phyloP scores from a whole-genome alignment of 92 coral and sea anemone genomes.

The Phenganax marumi region DNA sequence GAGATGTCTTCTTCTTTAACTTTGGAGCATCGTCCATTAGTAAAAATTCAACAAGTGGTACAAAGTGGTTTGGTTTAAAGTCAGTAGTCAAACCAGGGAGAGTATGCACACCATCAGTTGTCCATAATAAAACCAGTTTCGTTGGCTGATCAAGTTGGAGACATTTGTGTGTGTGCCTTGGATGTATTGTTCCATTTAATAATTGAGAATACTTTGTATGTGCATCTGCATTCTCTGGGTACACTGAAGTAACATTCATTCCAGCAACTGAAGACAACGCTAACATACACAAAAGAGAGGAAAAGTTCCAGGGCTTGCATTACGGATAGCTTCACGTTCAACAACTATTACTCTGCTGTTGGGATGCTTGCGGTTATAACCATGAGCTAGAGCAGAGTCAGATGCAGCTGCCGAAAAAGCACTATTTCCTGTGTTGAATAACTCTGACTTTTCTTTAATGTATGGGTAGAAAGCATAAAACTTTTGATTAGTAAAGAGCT shows the following conservation, averaged over 20 bases:
- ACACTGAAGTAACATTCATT: not conserved
- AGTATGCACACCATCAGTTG: not conserved
- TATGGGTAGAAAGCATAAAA: not conserved
- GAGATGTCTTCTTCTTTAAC: not conserved
- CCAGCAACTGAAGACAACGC: conserved; percentile 5
- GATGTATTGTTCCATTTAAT: conserved; percentile 1
- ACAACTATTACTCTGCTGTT: conserved; percentile 12
- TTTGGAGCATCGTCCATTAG: not conserved
- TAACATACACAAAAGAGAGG: conserved; percentile 6
- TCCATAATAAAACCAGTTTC: not conserved
- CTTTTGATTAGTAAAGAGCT: not conserved
- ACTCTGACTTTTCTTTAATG: not conserved
- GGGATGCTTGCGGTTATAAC: conserved; percentile 5
- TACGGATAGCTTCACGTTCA: not conserved
- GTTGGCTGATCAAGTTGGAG: not conserved
- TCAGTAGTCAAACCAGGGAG: not conserved
- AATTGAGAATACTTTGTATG: not conserved
- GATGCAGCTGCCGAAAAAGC: conserved; percentile 20
- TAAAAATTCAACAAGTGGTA: conserved; percentile 1
- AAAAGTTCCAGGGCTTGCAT: not conserved
- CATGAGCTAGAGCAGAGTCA: conserved; percentile 17
- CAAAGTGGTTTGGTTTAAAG: conserved; percentile 14
- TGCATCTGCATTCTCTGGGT: not conserved
- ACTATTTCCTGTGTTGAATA: not conserved
- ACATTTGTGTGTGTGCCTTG: not conserved